Base-by-base conservation (phyloP, 2,888 invertebrate genomes). In the Silvanus unidentatus region DNA sequence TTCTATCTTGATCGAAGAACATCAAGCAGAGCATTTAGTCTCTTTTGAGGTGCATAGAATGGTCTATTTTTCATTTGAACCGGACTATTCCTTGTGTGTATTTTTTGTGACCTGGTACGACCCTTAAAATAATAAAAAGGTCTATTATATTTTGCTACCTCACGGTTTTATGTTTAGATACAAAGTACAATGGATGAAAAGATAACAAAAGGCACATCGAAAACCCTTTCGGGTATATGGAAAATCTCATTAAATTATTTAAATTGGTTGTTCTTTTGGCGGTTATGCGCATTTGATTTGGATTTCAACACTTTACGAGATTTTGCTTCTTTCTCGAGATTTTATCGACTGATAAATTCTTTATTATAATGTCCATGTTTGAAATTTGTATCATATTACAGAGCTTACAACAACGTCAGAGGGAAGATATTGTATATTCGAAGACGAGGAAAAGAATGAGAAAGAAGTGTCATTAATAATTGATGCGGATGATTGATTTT, bases 241-340 rank as follows among this genome's bases (percentile, higher is more conserved):
- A 58, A 62, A 63, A 64, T 58, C 64, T 64, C 64, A 64, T 66
- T 65, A 66, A 65, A 66, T 64, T 65, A 65, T 66, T 66, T 57
- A 64, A 65, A 65, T 65, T 57, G 50, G 53, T 52, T 57, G 57
- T 46, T 54, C 57, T 53, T 54, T 55, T 44, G 39, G 29, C 15
- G 42, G 37, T 40, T 40, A 40, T 22, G 22, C 32, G 32, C 32
- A 11, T 32, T 32, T 32, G 4, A 12, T 11, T 32, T 32, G 32
- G 32, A 32, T 32, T 32, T 32, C 5, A 32, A 32, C 32, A 32
- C 32, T 32, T 32, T 32, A 22, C 22, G 3, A 22, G 3, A 22
- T 22, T 5, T 22, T 22, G 3, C 22, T 3, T 22, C 22, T 22
- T 22, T 22, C 4, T 22, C 4, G 4, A 3, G 22, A 22, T 22